A percentile compares a stretch with the other conserved stretches of the same genome.
Evolutionary conservation across 92 coral and sea anemone species (phyloP).

Genomic region (Porites rus): DNA sequence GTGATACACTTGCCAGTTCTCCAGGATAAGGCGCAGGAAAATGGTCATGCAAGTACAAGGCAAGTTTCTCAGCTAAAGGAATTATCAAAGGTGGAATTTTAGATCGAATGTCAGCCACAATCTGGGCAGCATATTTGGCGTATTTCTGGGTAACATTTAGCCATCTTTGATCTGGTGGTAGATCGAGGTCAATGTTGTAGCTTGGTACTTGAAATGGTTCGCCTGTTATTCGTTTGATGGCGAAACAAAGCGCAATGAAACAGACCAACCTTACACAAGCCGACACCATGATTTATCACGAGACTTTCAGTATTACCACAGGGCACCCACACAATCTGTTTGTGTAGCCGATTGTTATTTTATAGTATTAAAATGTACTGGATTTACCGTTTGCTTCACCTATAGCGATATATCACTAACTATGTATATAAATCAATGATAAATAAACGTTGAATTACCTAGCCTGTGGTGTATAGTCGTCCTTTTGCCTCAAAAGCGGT

Average conservation of each 20-base stretch:
- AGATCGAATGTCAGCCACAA: slow-evolving; percentile 28
- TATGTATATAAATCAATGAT: no score
- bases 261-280: neutral
- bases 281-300: neutral
- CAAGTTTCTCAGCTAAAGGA: slow-evolving; percentile 75
- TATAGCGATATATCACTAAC: no score
- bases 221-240: neutral
- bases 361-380: no score
- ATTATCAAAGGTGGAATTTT: slow-evolving; percentile 50
- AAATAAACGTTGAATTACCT: no score
- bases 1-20: slow-evolving; percentile 82
- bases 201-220: slow-evolving; percentile 79
- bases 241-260: slow-evolving; percentile 15
- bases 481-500: no score
- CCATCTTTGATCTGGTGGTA: slow-evolving; percentile 90
- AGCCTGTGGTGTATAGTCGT: no score
- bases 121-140: slow-evolving; percentile 41
- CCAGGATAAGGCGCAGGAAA: slow-evolving; percentile 83
- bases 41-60: slow-evolving; percentile 55
- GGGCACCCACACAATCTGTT: no score
- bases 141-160: slow-evolving; percentile 60
- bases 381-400: no score
- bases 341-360: no score
- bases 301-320: no score
- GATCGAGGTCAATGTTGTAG: slow-evolving; percentile 75